Conservation (phyloP, 2,797 vertebrate genomes). For the Diplodus sargus region DNA sequence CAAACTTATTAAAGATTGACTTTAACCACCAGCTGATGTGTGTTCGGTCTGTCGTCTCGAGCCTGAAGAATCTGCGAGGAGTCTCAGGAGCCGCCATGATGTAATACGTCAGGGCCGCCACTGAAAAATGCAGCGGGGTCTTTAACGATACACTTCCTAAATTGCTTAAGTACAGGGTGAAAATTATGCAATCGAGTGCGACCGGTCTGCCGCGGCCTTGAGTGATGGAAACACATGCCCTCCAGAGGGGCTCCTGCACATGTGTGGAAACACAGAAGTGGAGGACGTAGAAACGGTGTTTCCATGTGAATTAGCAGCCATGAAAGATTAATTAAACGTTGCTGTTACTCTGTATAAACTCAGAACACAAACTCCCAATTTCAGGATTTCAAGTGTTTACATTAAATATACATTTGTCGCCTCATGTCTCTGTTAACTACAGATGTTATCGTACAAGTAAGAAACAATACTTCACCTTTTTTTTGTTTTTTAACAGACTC, state of each 20-base stretch:
- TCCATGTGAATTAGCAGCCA: slow-evolving; percentile 31
- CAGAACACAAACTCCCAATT: background rate
- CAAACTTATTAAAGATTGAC: background rate
- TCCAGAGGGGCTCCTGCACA: slow-evolving; percentile 38
- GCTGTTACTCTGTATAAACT: background rate
- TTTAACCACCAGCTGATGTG: slow-evolving; percentile 9
- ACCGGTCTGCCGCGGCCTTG: slow-evolving; percentile 41
- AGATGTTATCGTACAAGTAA: background rate
- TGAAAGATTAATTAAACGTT: slow-evolving; percentile 20
- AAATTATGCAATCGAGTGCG: slow-evolving; percentile 56
- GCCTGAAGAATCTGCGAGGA: slow-evolving; percentile 22
- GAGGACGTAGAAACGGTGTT: slow-evolving; percentile 37
- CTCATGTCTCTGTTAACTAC: background rate
- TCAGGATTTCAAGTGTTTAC: background rate
- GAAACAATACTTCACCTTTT: background rate
- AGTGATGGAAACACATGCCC: slow-evolving; percentile 65
- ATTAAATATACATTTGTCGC: background rate
- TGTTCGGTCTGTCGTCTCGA: slow-evolving; percentile 1
- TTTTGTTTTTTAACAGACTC: background rate
- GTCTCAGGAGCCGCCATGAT: slow-evolving; percentile 41
- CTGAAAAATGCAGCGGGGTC: slow-evolving; percentile 42
- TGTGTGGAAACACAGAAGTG: slow-evolving; percentile 53
- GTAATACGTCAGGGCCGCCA: slow-evolving; percentile 52
- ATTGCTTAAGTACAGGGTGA: slow-evolving; percentile 41
- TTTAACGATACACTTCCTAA: slow-evolving; percentile 40